Conservation (phyloP, 2,888 invertebrate species). For the Eledona agricola region DNA sequence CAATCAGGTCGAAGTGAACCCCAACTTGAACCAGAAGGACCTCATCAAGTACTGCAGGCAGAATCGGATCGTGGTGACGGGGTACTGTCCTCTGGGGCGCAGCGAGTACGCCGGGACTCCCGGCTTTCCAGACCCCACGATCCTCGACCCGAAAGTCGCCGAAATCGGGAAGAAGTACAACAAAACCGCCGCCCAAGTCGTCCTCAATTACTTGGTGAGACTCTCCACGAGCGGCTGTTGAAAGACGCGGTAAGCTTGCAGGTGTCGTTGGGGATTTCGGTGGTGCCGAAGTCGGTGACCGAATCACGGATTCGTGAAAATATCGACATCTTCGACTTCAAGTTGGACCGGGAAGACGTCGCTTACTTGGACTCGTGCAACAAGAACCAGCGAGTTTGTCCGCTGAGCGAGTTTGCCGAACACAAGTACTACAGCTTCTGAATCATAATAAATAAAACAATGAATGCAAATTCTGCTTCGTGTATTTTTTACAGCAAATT, state of each 20-base stretch:
- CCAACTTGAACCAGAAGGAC: conserved; percentile 76
- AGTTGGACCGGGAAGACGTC: conserved; percentile 74
- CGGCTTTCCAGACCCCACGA: conserved; percentile 65
- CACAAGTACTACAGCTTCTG: conserved; percentile 60
- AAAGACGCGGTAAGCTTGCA: no score
- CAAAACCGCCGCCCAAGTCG: conserved; percentile 72
- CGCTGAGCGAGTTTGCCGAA: conserved; percentile 50
- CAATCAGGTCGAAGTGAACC: conserved; percentile 71
- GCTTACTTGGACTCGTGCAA: conserved; percentile 74
- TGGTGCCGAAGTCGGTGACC: conserved; percentile 86
- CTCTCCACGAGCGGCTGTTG: not conserved
- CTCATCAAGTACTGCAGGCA: conserved; percentile 74
- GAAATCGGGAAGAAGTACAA: conserved; percentile 69
- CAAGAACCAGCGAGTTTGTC: conserved; percentile 70
- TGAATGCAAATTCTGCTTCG: no score
- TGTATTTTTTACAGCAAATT: no score
- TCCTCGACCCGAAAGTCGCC: conserved; percentile 66
- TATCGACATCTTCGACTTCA: conserved; percentile 79
- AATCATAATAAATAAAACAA: conserved; percentile 48
- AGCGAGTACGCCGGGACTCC: conserved; percentile 62
- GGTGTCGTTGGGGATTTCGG: conserved; percentile 58
- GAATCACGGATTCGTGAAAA: conserved; percentile 75
- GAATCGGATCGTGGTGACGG: conserved; percentile 72
- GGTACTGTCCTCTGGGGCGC: conserved; percentile 78
- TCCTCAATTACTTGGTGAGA: conserved; percentile 71